These are phyloP conservation scores for Stegastes partitus DNA, from an alignment of 2,113 vertebrate genomes.

Conservation along the genomic window DNA sequence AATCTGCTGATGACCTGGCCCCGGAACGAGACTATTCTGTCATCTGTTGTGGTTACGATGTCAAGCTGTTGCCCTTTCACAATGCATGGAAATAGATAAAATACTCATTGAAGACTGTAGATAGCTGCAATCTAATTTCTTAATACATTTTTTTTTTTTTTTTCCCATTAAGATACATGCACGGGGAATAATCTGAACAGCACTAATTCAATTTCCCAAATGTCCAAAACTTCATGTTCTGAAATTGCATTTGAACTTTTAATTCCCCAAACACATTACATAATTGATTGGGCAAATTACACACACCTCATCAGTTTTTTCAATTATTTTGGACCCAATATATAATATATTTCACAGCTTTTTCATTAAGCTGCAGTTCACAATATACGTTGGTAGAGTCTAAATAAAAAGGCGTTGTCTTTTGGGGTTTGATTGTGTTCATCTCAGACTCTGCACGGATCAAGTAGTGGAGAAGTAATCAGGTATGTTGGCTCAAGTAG, in stretches of 20 bases:
- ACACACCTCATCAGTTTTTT: constrained; percentile 3
- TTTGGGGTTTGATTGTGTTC: background rate
- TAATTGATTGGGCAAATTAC: constrained; percentile 28
- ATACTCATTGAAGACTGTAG: background rate
- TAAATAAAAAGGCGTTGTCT: background rate
- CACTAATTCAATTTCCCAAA: constrained; percentile 49
- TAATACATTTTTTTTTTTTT: too few relatives aligned
- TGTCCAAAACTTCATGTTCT: constrained; percentile 28
- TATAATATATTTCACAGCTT: constrained; percentile 11
- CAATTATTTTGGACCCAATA: constrained; percentile 8
- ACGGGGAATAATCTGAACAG: constrained; percentile 41
- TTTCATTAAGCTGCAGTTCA: background rate
- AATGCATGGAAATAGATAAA: constrained; percentile 6
- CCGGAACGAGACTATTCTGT: background rate
- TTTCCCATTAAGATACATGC: constrained; percentile 28
- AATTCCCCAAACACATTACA: constrained; percentile 45
- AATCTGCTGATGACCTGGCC: background rate
- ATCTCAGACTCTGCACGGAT: background rate
- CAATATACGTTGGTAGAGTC: background rate
- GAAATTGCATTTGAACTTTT: constrained; percentile 47
- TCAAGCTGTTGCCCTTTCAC: constrained; percentile 3
- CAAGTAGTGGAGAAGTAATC: too few relatives aligned
- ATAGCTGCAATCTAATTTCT: constrained; percentile 29
- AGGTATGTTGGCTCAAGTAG: background rate
- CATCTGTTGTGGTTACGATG: background rate